Evolutionary conservation across 1,140 invertebrate species (phyloP).

Genomic region (Neotoxoptera formosana): DNA sequence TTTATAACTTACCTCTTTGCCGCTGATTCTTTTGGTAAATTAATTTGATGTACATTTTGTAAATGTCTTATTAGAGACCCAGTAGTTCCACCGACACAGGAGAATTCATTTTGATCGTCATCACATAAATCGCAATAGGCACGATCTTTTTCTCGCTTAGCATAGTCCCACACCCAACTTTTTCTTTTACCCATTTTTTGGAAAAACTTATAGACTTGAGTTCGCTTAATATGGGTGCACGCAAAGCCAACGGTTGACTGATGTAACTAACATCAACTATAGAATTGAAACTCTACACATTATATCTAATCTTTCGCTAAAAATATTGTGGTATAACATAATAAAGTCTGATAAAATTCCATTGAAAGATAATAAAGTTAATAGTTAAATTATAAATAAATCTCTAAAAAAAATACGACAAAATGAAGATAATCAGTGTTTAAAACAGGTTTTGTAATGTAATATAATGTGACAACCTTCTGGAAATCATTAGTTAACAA

Average conservation of each 20-base stretch:
- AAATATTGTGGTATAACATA: not conserved
- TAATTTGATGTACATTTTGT: constrained; percentile 15
- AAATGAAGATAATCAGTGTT: too few relatives aligned
- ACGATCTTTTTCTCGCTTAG: not conserved
- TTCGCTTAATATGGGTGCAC: not conserved
- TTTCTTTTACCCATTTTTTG: constrained; percentile 9
- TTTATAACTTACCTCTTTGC: not conserved
- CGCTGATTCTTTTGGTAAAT: not conserved
- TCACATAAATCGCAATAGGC: constrained; percentile 24
- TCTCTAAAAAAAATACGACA: too few relatives aligned
- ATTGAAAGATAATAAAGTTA: too few relatives aligned
- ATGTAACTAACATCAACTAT: not conserved
- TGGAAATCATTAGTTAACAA: too few relatives aligned
- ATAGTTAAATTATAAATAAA: too few relatives aligned
- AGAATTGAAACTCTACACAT: not conserved
- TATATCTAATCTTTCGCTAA: too few relatives aligned
- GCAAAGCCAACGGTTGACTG: not conserved
- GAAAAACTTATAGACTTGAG: not conserved
- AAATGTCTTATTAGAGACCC: constrained; percentile 14
- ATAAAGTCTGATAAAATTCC: too few relatives aligned
- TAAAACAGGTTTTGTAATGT: too few relatives aligned
- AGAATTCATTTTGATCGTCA: not conserved
- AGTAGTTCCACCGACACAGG: not conserved
- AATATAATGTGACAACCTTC: too few relatives aligned
- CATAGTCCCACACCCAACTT: not conserved